Evolutionary conservation across 2,888 invertebrate species (phyloP), one percentile per base, ranked within the genome.

Genomic region (Unio delphinus): DNA sequence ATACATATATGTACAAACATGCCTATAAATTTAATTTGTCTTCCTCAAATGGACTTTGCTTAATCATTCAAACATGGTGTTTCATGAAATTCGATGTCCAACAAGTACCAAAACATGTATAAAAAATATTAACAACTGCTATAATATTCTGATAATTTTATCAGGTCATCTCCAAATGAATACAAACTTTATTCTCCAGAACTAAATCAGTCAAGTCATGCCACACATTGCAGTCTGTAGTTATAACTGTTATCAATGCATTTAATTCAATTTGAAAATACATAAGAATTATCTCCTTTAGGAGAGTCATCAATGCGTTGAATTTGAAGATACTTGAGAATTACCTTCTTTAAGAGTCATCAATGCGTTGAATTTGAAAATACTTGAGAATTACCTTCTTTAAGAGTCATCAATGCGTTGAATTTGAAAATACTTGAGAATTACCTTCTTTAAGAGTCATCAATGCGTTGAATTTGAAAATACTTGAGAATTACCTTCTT

Each of bases 271-370:
- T 56, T 23, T 56, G 8, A 55, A 55, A 65, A 20, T 5, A 20
- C 1, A 7, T 11, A 18, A 56, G 26, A 63, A 68, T 30, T 68
- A 89, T 89, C 88, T 90, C 89, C 55, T 80, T 80, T 59, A 80
- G 83, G 72, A 87, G 23, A 23, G 59, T 23, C 11, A 26, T 59
- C 23, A 59, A 59, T 15, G 26, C 3, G 2, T 23, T 59, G 23
- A 54, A 23, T 56, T 23, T 56, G 8, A 55, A 55, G 57, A 20
- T 5, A 20, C 1, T 18, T 11, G 26, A 56, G 26, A 63, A 68
- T 30, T 68, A 89, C 90, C 88, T 90, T 89, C 55, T 80, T 23
- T 23, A 23, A 23, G 23, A 23, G 59, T 11, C 11, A 26, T 59
- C 23, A 59, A 59, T 15, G 26, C 3, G 2, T 23, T 59, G 23